Percentiles rank a stretch among this genome's conserved stretches.
Conservation (phyloP, 2,888 invertebrate species). For the Adela reaumurella region DNA sequence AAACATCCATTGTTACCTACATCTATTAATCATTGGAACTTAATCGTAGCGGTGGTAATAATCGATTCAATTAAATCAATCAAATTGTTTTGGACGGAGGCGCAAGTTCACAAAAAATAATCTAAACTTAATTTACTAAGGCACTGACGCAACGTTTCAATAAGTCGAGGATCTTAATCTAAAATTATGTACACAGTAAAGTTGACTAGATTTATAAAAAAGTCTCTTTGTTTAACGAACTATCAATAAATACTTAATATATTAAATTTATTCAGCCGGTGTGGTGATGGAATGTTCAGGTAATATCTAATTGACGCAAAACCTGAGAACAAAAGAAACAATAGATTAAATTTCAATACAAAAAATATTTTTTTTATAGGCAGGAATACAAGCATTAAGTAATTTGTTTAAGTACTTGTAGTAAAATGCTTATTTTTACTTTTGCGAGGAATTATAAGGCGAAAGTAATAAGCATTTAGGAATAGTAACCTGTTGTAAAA, state of each 20-base stretch:
- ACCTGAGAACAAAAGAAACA: slow-evolving; percentile 36
- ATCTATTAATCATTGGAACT: not conserved
- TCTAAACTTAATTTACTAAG: not conserved
- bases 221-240: slow-evolving; percentile 38
- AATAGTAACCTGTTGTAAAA: too few species aligned
- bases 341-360: slow-evolving; percentile 3
- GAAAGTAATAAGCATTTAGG: too few species aligned
- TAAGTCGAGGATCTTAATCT: too few species aligned
- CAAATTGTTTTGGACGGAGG: too few species aligned
- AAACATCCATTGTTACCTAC: not conserved
- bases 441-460: too few species aligned
- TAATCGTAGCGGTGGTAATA: slow-evolving; percentile 17
- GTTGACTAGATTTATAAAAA: slow-evolving; percentile 48
- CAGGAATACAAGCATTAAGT: too few species aligned
- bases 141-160: not conserved
- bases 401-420: too few species aligned
- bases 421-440: too few species aligned
- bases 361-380: too few species aligned
- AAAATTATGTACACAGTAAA: not conserved
- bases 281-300: not conserved
- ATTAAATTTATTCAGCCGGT: slow-evolving; percentile 7
- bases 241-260: slow-evolving; percentile 30
- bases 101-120: not conserved
- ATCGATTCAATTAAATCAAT: too few species aligned
- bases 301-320: not conserved